These are phyloP conservation scores for Ameiurus melas DNA, from an alignment of 2,113 vertebrate genomes.

Conservation along the genomic window DNA sequence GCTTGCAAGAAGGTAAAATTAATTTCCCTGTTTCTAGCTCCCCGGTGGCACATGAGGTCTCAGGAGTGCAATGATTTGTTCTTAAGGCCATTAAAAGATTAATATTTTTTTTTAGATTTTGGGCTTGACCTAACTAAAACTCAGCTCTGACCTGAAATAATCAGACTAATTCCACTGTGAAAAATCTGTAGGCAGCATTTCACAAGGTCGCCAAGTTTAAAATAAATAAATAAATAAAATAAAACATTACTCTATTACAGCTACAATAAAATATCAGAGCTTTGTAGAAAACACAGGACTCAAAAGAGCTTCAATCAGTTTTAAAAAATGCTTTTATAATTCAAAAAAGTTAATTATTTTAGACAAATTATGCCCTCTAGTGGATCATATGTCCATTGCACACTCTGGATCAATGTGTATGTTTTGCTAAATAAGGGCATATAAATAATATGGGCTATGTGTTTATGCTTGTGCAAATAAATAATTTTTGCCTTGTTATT, in stretches of 20 bases:
- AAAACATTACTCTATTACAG: not conserved
- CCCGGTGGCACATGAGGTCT: too few relatives aligned
- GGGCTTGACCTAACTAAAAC: not conserved
- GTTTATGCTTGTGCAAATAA: not conserved
- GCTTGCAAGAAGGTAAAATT: too few relatives aligned
- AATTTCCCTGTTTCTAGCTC: too few relatives aligned
- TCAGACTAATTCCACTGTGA: not conserved
- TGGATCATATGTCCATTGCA: not conserved
- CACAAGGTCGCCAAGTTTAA: not conserved
- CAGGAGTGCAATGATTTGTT: too few relatives aligned
- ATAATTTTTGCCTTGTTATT: not conserved
- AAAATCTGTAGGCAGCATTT: not conserved
- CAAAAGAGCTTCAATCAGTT: not conserved
- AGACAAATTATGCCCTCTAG: constrained; percentile 1
- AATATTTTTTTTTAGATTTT: too few relatives aligned
- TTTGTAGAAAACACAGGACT: not conserved
- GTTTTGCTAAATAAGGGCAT: not conserved
- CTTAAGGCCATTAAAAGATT: too few relatives aligned
- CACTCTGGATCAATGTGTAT: not conserved
- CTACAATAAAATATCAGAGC: not conserved
- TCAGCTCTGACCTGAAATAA: not conserved
- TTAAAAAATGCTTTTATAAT: not conserved
- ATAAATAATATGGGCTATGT: not conserved
- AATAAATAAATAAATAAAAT: too few relatives aligned
- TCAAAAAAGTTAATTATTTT: not conserved